These are phyloP conservation scores for Lethenteron reissneri DNA, from an alignment of 2,113 vertebrate genomes.

Conservation along the genomic window DNA sequence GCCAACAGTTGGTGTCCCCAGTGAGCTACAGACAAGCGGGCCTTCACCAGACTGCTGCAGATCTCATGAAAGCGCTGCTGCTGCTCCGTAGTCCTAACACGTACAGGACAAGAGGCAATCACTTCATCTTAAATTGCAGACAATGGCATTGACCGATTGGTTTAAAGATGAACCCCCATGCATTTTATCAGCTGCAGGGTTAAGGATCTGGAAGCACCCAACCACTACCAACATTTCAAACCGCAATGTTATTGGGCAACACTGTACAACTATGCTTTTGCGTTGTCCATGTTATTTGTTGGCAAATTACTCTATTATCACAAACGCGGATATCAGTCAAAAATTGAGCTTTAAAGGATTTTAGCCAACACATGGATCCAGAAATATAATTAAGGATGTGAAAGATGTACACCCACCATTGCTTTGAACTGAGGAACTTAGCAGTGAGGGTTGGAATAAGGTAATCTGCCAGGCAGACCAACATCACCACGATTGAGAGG, in stretches of 20 bases:
- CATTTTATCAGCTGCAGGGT: too few species aligned
- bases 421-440: constrained; percentile 76
- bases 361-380: too few species aligned
- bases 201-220: too few species aligned
- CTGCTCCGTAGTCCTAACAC: constrained; percentile 70
- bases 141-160: background rate
- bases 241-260: too few species aligned
- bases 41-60: constrained; percentile 68
- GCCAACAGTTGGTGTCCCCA: constrained; percentile 75
- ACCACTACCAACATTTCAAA: too few species aligned
- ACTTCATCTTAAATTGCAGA: background rate
- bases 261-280: too few species aligned
- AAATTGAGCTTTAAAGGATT: too few species aligned
- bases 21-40: constrained; percentile 45
- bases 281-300: too few species aligned
- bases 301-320: too few species aligned
- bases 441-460: constrained; percentile 80
- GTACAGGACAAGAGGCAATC: background rate
- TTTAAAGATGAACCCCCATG: background rate
- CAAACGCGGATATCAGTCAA: too few species aligned
- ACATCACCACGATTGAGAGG: constrained; percentile 66
- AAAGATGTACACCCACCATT: constrained; percentile 38
- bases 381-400: too few species aligned
- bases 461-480: constrained; percentile 83
- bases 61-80: constrained; percentile 97